phyloP scores from a whole-genome alignment of 1,140 invertebrate species.

The Drosophila nebulosa region DNA sequence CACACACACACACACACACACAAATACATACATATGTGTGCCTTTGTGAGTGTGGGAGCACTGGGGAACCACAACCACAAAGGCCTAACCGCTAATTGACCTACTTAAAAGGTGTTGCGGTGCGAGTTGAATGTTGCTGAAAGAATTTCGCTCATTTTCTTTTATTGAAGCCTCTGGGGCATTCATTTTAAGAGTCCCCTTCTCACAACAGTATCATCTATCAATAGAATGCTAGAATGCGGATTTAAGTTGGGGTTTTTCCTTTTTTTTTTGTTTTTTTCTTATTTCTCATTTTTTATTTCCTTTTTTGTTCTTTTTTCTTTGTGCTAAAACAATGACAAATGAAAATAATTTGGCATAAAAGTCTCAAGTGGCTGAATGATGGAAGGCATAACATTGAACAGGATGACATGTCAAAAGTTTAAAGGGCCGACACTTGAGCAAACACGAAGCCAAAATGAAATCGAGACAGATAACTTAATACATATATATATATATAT shows the following conservation, averaged over 20 bases:
- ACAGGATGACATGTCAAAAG: conserved; percentile 1
- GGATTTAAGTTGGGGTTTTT: too few species aligned
- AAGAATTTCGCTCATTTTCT: neutral
- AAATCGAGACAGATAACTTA: neutral
- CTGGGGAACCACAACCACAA: neutral
- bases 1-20: too few species aligned
- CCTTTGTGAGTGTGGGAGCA: neutral
- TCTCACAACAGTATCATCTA: neutral
- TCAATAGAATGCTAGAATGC: too few species aligned
- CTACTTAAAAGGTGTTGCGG: conserved; percentile 35
- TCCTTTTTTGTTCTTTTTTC: neutral
- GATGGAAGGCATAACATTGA: neutral
- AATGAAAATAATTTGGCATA: neutral
- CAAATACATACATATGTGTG: neutral
- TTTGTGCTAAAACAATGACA: neutral
- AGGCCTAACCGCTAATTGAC: conserved; percentile 52
- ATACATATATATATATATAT: too few species aligned
- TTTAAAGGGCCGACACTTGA: conserved; percentile 3
- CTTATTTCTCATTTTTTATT: too few species aligned
- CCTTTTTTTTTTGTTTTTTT: too few species aligned
- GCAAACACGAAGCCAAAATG: neutral
- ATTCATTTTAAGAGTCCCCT: neutral
- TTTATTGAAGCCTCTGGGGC: neutral
- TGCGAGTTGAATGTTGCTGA: neutral
- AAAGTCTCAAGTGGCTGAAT: neutral